These are phyloP conservation scores for Patella caerulea DNA, from an alignment of 2,888 invertebrate genomes.

Conservation along the genomic window DNA sequence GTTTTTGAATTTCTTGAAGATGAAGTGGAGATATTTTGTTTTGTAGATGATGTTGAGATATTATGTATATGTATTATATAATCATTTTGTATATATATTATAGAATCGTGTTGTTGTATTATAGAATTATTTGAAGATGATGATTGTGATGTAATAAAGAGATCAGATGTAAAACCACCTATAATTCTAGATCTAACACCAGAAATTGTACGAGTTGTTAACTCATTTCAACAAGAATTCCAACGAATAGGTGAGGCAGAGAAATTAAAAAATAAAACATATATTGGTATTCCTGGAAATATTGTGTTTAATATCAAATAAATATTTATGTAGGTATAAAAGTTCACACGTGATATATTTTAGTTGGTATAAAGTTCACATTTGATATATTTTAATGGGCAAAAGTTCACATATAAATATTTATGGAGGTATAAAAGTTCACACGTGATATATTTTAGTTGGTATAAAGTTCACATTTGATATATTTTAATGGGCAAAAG, in stretches of 20 bases:
- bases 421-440: too few relatives aligned
- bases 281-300: too few relatives aligned
- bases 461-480: neutral
- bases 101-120: conserved; percentile 43
- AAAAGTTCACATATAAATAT: neutral
- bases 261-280: too few relatives aligned
- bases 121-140: conserved; percentile 48
- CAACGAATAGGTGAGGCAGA: conserved; percentile 74
- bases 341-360: too few relatives aligned
- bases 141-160: conserved; percentile 38
- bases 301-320: too few relatives aligned
- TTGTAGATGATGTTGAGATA: too few relatives aligned
- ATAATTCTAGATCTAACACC: conserved; percentile 62
- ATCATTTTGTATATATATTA: neutral
- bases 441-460: neutral
- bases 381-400: too few relatives aligned
- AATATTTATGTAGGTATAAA: too few relatives aligned
- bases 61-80: neutral
- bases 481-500: too few relatives aligned
- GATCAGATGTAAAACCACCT: conserved; percentile 51
- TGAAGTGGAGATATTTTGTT: too few relatives aligned
- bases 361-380: too few relatives aligned
- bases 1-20: too few relatives aligned
- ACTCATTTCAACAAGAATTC: conserved; percentile 76
- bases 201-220: conserved; percentile 75